A percentile compares a stretch with the other conserved stretches of the same genome.
These are phyloP conservation scores for Helostoma temminkii DNA, from an alignment of 2,797 vertebrate genomes.

Conservation along the genomic window DNA sequence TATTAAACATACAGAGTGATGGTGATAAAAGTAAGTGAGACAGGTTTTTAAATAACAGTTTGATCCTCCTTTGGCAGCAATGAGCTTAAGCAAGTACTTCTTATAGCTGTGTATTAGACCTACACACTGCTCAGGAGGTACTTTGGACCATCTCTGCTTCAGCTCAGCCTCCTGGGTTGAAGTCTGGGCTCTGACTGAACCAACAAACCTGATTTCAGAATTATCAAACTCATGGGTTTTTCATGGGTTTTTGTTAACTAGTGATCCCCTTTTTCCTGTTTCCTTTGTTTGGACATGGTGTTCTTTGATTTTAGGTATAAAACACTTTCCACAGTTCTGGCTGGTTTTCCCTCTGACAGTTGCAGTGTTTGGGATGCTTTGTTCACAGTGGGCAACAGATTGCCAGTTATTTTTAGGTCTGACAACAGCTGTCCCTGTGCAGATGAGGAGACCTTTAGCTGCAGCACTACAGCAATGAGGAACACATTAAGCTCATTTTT, in stretches of 20 bases:
- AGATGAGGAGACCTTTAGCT: conserved; percentile 49
- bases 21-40: too few species aligned
- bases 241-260: background rate
- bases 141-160: too few species aligned
- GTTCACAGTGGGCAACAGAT: conserved; percentile 61
- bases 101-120: too few species aligned
- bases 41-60: too few species aligned
- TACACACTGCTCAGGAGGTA: too few species aligned
- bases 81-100: too few species aligned
- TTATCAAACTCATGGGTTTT: background rate
- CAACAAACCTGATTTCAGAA: background rate
- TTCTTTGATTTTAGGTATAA: conserved; percentile 20
- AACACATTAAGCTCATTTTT: conserved; percentile 9
- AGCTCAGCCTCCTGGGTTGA: too few species aligned
- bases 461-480: conserved; percentile 8
- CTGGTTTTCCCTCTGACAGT: conserved; percentile 36
- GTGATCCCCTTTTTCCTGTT: background rate
- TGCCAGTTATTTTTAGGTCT: conserved; percentile 70
- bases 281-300: conserved; percentile 4
- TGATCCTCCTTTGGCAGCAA: too few species aligned
- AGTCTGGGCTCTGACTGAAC: too few species aligned
- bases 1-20: too few species aligned
- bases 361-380: conserved; percentile 41
- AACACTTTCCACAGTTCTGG: conserved; percentile 28
- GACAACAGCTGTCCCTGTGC: conserved; percentile 66